Conservation (phyloP, 2,113 vertebrate genomes). For the Ivindomyrus marchei region DNA sequence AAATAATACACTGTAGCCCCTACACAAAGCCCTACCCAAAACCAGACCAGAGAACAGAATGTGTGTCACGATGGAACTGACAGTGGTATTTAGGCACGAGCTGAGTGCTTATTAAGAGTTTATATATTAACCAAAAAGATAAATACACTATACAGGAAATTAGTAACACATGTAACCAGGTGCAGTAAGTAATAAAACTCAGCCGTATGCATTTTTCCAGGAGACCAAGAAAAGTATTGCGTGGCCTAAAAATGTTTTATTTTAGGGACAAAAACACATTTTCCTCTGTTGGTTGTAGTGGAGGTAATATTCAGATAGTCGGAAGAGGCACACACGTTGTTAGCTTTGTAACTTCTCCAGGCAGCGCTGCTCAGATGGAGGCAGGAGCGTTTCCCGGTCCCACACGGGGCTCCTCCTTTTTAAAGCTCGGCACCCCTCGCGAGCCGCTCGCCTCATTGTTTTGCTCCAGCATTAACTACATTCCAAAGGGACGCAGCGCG, state of each 20-base stretch:
- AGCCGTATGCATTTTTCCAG: not conserved
- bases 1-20: not conserved
- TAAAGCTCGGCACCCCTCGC: conserved; percentile 59
- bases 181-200: not conserved
- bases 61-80: not conserved
- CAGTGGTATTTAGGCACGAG: not conserved
- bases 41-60: not conserved
- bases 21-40: not conserved
- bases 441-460: conserved; percentile 76
- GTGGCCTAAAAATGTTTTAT: not conserved
- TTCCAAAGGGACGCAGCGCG: conserved; percentile 77
- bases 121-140: not conserved
- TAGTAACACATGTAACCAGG: not conserved
- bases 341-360: not conserved
- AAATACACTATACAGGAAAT: not conserved
- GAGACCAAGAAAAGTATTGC: not conserved
- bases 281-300: not conserved
- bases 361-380: not conserved
- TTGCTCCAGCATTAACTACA: conserved; percentile 77
- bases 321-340: not conserved
- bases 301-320: not conserved
- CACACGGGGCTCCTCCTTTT: conserved; percentile 45
- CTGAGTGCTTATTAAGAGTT: not conserved
- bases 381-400: conserved; percentile 41
- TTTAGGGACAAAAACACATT: not conserved